A percentile compares a stretch with the other conserved stretches of the same genome.
Evolutionary conservation across 2,888 invertebrate species (phyloP).

Genomic region (Teleogryllus oceanicus): DNA sequence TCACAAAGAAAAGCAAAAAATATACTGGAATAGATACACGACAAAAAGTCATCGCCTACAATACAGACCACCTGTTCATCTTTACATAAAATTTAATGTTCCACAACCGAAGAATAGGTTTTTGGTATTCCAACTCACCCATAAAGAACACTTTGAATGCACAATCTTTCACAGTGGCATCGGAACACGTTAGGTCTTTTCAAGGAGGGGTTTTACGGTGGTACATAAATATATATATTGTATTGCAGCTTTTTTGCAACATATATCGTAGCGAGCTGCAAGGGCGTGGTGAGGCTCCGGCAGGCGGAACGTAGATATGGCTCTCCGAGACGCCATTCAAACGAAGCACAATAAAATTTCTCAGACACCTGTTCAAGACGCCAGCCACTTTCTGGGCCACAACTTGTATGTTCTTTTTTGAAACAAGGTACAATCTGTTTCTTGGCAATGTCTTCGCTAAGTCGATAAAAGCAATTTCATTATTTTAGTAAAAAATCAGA

Average conservation of each 20-base stretch:
- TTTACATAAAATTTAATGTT: conserved; percentile 9
- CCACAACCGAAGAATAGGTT: not conserved
- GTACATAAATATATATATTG: conserved; percentile 11
- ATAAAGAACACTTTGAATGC: not conserved
- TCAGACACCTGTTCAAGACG: not conserved
- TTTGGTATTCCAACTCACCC: not conserved
- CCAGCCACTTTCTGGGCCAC: too few species aligned
- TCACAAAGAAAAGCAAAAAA: not conserved
- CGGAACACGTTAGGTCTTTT: not conserved
- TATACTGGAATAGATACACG: not conserved
- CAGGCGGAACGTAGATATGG: not conserved
- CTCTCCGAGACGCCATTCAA: not conserved
- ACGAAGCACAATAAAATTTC: not conserved
- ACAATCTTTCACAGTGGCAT: not conserved
- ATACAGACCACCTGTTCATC: conserved; percentile 18
- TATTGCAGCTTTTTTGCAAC: not conserved
- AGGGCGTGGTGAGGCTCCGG: not conserved
- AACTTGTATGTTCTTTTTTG: too few species aligned
- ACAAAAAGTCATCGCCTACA: not conserved
- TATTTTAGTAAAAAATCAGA: too few species aligned
- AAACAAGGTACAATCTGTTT: too few species aligned
- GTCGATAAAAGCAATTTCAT: too few species aligned
- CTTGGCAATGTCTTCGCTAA: too few species aligned
- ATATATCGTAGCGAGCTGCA: not conserved
- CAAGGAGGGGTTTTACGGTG: not conserved